Evolutionary conservation across 2,797 vertebrate genomes (phyloP).

Genomic region (Poecilia picta): DNA sequence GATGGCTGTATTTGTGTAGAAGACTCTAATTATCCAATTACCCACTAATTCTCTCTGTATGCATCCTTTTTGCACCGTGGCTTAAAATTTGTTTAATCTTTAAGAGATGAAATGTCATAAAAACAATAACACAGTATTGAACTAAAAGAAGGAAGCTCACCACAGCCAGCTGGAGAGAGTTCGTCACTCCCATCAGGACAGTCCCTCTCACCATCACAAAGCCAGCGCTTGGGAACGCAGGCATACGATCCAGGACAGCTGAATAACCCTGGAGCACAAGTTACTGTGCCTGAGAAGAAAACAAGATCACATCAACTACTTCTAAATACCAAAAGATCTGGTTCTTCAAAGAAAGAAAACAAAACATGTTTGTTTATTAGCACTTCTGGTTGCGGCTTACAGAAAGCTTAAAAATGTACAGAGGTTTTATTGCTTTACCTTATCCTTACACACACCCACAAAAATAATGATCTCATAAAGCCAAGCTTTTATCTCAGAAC

Average conservation of each 20-base stretch:
- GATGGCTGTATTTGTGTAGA: slow-evolving; percentile 9
- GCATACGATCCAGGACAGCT: slow-evolving; percentile 93
- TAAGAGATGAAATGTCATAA: background rate
- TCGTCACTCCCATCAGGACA: slow-evolving; percentile 97
- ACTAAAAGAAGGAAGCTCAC: slow-evolving; percentile 72
- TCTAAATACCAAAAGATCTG: slow-evolving; percentile 22
- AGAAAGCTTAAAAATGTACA: background rate
- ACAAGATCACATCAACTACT: slow-evolving; percentile 37
- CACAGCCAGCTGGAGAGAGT: slow-evolving; percentile 93
- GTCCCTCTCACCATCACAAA: slow-evolving; percentile 96
- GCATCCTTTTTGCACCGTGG: background rate
- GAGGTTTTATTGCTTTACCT: background rate
- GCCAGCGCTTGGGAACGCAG: slow-evolving; percentile 94
- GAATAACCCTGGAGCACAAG: slow-evolving; percentile 92
- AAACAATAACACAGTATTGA: background rate
- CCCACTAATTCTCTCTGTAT: slow-evolving; percentile 1
- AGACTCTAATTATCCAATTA: slow-evolving; percentile 17
- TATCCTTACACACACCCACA: background rate
- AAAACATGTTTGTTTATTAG: background rate
- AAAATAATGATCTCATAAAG: background rate
- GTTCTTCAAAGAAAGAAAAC: slow-evolving; percentile 7
- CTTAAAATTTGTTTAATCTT: background rate
- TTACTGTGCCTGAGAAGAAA: slow-evolving; percentile 85
- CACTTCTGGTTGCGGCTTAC: background rate
- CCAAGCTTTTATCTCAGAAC: background rate